Conservation (phyloP, 2,888 invertebrate species). For the Leucophenga montana region DNA sequence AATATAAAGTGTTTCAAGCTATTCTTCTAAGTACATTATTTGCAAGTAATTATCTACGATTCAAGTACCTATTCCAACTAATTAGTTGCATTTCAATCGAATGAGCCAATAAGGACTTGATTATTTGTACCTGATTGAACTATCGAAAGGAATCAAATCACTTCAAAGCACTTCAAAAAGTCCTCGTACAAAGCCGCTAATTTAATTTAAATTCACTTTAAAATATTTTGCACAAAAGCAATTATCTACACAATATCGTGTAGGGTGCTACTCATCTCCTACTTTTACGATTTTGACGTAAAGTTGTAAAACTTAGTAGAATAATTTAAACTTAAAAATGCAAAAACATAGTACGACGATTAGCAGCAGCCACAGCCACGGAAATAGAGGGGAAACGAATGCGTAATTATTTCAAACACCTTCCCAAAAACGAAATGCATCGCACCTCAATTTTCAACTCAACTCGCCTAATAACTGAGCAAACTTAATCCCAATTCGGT, state of each 20-base stretch:
- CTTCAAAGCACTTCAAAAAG: slow-evolving; percentile 15
- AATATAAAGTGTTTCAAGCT: no score
- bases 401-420: slow-evolving; percentile 65
- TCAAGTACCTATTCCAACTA: background rate
- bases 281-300: no score
- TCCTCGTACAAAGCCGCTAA: slow-evolving; percentile 48
- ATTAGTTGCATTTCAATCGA: background rate
- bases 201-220: slow-evolving; percentile 53
- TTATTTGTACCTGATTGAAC: background rate
- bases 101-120: background rate
- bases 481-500: slow-evolving; percentile 32
- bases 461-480: slow-evolving; percentile 40
- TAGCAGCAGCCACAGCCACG: no score
- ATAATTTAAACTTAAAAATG: slow-evolving; percentile 60
- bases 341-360: slow-evolving; percentile 48
- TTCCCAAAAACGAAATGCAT: slow-evolving; percentile 40
- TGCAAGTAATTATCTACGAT: no score
- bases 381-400: slow-evolving; percentile 37
- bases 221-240: slow-evolving; percentile 34
- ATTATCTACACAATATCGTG: no score
- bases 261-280: no score
- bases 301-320: no score
- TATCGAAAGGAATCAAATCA: slow-evolving; percentile 3
- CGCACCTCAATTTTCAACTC: slow-evolving; percentile 40
- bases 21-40: no score